These are phyloP conservation scores for Acanthis flammea DNA, from an alignment of 2,797 vertebrate species.

Conservation along the genomic window DNA sequence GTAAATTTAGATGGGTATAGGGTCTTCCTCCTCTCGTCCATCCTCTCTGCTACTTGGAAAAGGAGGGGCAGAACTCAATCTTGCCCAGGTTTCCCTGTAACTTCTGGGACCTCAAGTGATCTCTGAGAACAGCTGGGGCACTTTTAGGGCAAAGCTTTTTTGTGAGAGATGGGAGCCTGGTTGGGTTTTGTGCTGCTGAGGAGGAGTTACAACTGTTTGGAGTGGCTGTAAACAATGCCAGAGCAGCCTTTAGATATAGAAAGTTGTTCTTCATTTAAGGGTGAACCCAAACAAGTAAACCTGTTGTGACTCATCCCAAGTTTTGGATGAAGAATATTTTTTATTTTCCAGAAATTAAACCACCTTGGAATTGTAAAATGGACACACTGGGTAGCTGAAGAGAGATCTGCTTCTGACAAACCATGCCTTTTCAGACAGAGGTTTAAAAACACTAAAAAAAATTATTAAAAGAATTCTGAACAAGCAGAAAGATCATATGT, in stretches of 20 bases:
- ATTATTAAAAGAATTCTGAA: neutral
- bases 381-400: neutral
- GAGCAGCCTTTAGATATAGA: neutral
- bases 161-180: neutral
- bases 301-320: neutral
- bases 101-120: neutral
- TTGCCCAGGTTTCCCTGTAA: neutral
- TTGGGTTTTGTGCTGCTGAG: neutral
- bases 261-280: neutral
- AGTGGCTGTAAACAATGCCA: neutral
- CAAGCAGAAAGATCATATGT: neutral
- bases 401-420: slow-evolving; percentile 15
- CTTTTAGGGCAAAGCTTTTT: neutral
- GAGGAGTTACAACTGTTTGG: neutral
- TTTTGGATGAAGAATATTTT: neutral
- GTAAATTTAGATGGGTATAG: neutral
- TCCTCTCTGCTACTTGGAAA: neutral
- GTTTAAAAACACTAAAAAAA: neutral
- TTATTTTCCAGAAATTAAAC: neutral
- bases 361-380: neutral
- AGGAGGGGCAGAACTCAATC: neutral
- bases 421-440: neutral
- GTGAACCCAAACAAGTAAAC: neutral
- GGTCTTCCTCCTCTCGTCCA: neutral
- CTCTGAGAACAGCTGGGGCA: accelerated